Conservation (phyloP, 92 coral and sea anemone species). For the Phenganax subtilis region DNA sequence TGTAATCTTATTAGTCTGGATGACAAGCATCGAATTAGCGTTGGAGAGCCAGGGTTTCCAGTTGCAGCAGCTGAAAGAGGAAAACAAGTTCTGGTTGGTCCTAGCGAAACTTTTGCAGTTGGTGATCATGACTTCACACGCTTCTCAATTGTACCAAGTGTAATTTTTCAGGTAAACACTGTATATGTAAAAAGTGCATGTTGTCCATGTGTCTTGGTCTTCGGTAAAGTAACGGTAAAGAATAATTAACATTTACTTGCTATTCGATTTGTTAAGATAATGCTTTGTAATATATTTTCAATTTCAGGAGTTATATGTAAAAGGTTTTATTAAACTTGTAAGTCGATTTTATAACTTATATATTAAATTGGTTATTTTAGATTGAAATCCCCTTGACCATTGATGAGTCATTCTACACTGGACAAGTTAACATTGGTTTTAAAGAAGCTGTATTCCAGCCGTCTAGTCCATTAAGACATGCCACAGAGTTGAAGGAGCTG, state of each 20-base stretch:
- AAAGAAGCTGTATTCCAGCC: conserved; percentile 1
- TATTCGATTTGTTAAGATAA: no score
- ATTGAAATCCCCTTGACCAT: not conserved
- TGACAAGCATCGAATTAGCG: conserved; percentile 25
- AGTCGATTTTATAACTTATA: no score
- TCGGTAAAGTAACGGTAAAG: no score
- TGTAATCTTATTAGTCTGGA: conserved; percentile 14
- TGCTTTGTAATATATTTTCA: no score
- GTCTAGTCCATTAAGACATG: conserved; percentile 7
- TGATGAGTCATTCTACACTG: not conserved
- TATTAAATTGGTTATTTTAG: not conserved
- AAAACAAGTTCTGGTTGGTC: conserved; percentile 37
- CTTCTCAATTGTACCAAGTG: not conserved
- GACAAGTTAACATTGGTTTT: not conserved
- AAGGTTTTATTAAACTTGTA: no score
- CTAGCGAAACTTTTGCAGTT: not conserved
- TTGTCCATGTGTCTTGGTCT: not conserved
- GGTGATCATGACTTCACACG: not conserved
- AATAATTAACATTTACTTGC: no score
- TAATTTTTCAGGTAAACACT: not conserved
- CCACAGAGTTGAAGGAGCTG: not conserved
- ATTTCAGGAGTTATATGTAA: no score
- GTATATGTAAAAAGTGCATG: not conserved
- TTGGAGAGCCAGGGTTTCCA: conserved; percentile 16
- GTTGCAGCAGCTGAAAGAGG: conserved; percentile 31